phyloP scores from a whole-genome alignment of 2,888 invertebrate species.

The Furcula furcula region DNA sequence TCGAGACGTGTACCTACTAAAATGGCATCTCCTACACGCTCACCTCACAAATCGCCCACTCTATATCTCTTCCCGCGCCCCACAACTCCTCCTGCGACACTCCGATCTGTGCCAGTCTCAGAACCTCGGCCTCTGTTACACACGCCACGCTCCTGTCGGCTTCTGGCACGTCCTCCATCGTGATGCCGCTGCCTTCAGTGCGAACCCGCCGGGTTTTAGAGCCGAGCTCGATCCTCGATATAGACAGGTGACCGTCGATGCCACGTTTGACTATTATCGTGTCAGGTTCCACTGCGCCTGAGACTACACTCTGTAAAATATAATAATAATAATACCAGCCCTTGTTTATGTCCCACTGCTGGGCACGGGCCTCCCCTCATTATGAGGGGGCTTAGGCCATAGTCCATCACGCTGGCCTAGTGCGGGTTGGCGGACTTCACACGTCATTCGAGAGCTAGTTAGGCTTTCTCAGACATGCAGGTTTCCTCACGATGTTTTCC shows the following conservation, averaged over 20 bases:
- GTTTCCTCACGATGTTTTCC: too few species aligned
- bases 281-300: slow-evolving; percentile 89
- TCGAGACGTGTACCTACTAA: too few species aligned
- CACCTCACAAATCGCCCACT: slow-evolving; percentile 88
- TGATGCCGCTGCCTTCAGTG: slow-evolving; percentile 61
- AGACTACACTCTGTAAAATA: slow-evolving; percentile 86
- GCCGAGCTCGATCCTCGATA: slow-evolving; percentile 73
- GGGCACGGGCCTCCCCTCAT: too few species aligned
- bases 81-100: slow-evolving; percentile 84
- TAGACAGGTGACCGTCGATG: slow-evolving; percentile 63
- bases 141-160: slow-evolving; percentile 70
- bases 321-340: too few species aligned
- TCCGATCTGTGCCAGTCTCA: slow-evolving; percentile 76
- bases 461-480: too few species aligned
- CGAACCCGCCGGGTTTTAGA: slow-evolving; percentile 77
- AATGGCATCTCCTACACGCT: too few species aligned
- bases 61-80: slow-evolving; percentile 88
- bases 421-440: too few species aligned
- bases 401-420: too few species aligned
- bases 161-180: slow-evolving; percentile 57
- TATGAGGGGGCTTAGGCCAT: too few species aligned
- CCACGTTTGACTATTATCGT: slow-evolving; percentile 82
- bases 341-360: too few species aligned
- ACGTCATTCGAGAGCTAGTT: too few species aligned
- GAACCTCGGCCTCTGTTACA: slow-evolving; percentile 75